Evolutionary conservation across 2,888 invertebrate genomes (phyloP), one percentile per base, ranked within the genome.

Genomic region (Parapristionchus giblindavisi): DNA sequence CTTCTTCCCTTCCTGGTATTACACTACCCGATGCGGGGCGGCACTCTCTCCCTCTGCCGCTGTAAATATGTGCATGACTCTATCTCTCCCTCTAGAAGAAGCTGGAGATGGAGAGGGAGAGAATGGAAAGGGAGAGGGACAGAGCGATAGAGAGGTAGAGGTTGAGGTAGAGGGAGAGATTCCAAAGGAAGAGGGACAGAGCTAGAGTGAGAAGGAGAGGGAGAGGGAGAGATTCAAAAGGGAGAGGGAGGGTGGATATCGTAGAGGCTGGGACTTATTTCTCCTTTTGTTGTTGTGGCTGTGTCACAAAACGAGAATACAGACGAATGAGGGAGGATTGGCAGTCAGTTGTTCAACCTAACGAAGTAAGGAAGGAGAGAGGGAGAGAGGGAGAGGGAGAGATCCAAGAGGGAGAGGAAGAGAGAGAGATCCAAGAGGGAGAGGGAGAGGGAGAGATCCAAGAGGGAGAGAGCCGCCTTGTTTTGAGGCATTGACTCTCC

Each of bases 161-260:
- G 17, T 17, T 43, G 43, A 43, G 43, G 43, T 8, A 17, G 43
- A 8, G 8, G 43, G 63, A 43, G 63, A 40, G 48, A 8, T 11
- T 58, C 14, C 34, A 51, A 34, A 38, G 71, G 43, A 32, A 17
- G 58, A 71, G 34, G 61, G 34, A 24, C 8, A 61, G 61, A 21
- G 38, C 8, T 36, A 43, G n/a, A 48, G 56, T 36, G 48, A 36
- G 51, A 58, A 32, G 38, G 71, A 43, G 43, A 56, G 71, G 48
- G 71, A 38, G 71, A 56, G 38, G 68, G 36, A 68, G 34, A 52
- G 68, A 52, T 36, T 68, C 43, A 34, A 36, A n/a, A 66, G 66
- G 40, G 52, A 56, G 27, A 32, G 32, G 43, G 43, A 40, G 27
- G 36, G 70, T 36, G n/a, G 51, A n/a, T n/a, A 14, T 51, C 14